Conservation (phyloP, 2,888 invertebrate species). For the Seira ritae region DNA sequence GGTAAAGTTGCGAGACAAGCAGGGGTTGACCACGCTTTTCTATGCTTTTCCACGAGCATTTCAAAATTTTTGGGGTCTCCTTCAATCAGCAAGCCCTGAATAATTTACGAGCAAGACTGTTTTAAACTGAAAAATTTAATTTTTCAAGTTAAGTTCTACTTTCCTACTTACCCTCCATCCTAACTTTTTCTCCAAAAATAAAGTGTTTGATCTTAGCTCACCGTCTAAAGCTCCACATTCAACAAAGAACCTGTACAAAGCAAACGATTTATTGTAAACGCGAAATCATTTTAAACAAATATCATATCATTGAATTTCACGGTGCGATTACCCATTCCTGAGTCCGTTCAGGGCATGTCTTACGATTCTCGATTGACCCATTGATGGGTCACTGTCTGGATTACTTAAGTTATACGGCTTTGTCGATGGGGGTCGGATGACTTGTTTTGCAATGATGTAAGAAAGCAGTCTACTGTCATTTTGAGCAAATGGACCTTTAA, state of each 20-base stretch:
- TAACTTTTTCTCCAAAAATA: conserved; percentile 77
- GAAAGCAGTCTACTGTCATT: conserved; percentile 63
- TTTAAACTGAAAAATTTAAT: not conserved
- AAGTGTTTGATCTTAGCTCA: conserved; percentile 78
- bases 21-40: conserved; percentile 77
- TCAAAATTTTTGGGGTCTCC: conserved; percentile 78
- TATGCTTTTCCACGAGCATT: conserved; percentile 76
- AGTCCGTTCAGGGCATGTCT: conserved; percentile 64
- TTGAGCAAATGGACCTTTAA: conserved; percentile 67
- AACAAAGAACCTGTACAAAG: conserved; percentile 79
- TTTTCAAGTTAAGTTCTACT: not conserved
- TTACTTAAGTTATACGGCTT: conserved; percentile 62
- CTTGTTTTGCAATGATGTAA: conserved; percentile 56
- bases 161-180: conserved; percentile 76
- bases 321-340: too few species aligned
- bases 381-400: conserved; percentile 64
- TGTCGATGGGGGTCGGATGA: conserved; percentile 60
- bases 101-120: not conserved
- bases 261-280: conserved; percentile 75
- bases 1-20: conserved; percentile 77
- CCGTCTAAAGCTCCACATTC: conserved; percentile 79
- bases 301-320: too few species aligned
- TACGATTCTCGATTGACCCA: conserved; percentile 68
- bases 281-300: too few species aligned
- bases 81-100: conserved; percentile 78